Percentiles rank a stretch among this genome's conserved stretches.
These are phyloP conservation scores for Dynastes grantii DNA, from an alignment of 2,888 invertebrate species.

Conservation along the genomic window DNA sequence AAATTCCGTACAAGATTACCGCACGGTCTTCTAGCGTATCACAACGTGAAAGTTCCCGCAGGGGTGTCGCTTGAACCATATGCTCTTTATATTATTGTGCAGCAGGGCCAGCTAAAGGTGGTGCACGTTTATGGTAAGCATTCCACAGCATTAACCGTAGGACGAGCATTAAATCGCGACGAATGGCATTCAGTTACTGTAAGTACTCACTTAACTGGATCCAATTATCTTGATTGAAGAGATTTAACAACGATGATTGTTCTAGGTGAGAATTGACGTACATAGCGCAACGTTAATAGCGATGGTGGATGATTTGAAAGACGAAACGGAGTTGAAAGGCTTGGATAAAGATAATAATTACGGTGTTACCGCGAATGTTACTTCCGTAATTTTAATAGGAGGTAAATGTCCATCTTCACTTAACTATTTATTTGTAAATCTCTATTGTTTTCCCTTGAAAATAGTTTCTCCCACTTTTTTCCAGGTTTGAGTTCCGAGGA, in stretches of 20 bases:
- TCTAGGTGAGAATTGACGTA: conserved; percentile 85
- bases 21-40: conserved; percentile 90
- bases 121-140: conserved; percentile 93
- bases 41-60: conserved; percentile 90
- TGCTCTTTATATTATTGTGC: conserved; percentile 92
- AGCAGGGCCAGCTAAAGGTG: conserved; percentile 92
- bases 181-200: conserved; percentile 93
- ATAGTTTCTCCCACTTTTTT: neutral
- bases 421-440: neutral
- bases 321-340: conserved; percentile 88
- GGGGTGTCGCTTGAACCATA: conserved; percentile 87
- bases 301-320: conserved; percentile 86
- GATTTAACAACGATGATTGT: conserved; percentile 25
- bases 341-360: conserved; percentile 89
- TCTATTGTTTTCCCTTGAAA: conserved; percentile 55
- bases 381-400: conserved; percentile 91
- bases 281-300: conserved; percentile 89
- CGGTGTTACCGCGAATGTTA: conserved; percentile 88
- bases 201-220: conserved; percentile 58
- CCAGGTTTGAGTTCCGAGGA: conserved; percentile 91
- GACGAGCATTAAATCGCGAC: conserved; percentile 89
- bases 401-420: conserved; percentile 72
- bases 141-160: conserved; percentile 88
- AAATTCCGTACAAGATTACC: conserved; percentile 91
- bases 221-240: conserved; percentile 13